Conservation (phyloP, 2,888 invertebrate genomes). For the Cheilosia urbana region DNA sequence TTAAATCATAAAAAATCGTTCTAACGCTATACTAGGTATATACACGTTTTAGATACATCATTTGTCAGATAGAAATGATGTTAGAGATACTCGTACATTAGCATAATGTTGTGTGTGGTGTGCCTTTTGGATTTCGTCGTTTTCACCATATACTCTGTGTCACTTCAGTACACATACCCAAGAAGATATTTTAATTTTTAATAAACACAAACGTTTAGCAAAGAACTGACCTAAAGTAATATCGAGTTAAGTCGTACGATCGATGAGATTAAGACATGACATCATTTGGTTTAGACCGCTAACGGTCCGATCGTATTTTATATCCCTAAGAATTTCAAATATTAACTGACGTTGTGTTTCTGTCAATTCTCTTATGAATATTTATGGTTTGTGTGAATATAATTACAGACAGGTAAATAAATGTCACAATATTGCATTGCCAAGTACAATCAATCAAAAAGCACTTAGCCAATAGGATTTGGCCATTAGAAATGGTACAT, state of each 20-base stretch:
- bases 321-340: slow-evolving; percentile 61
- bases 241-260: slow-evolving; percentile 41
- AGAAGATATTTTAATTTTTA: not conserved
- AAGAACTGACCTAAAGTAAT: slow-evolving; percentile 67
- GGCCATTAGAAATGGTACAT: slow-evolving; percentile 11
- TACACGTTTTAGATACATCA: not conserved
- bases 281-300: slow-evolving; percentile 47
- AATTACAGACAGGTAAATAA: not conserved
- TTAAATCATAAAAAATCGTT: slow-evolving; percentile 3
- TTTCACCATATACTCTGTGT: slow-evolving; percentile 7
- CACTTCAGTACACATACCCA: not conserved
- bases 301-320: slow-evolving; percentile 55
- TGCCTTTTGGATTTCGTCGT: not conserved
- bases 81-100: not conserved
- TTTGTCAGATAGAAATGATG: slow-evolving; percentile 1
- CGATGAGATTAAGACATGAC: slow-evolving; percentile 53
- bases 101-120: not conserved
- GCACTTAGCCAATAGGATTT: slow-evolving; percentile 15
- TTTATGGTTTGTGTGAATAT: not conserved
- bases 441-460: slow-evolving; percentile 7
- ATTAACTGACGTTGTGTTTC: slow-evolving; percentile 28
- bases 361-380: not conserved
- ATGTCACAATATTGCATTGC: slow-evolving; percentile 6
- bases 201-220: not conserved
- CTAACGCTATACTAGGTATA: not conserved